Base-by-base conservation (phyloP, 2,113 vertebrate genomes). In the Silurus meridionalis region DNA sequence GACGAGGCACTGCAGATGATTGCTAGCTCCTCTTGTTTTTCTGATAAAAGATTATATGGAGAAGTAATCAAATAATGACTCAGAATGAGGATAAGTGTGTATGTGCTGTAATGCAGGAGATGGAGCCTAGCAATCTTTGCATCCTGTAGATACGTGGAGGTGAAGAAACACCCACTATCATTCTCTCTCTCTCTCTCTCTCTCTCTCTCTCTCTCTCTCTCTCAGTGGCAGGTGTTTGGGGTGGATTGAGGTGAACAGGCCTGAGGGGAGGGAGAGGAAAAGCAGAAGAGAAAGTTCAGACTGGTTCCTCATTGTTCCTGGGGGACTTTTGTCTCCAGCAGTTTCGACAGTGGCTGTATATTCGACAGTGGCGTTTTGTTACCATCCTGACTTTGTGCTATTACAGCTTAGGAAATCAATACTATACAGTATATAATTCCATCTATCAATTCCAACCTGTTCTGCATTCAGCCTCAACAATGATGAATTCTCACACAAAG, bases 171-270 rank as follows among this genome's bases (percentile, higher is more conserved):
- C n/a, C 48, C 58, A 64, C 72, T 85, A 25, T 23, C 83, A 66
- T 25, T 80, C 78, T 61, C n/a, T 79, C 28, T 48, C 60, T 64
- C 21, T 82, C 64, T 82, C 46, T 66, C 5, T 48, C 83, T n/a
- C 46, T 58, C 84, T 67, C 77, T 71, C 72, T 79, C 48, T 28
- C 74, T 67, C 71, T 58, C 23, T 82, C 52, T 85, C 64, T 58
- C 78, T 88, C 75, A 86, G 57, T 92, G 92, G 77, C 83, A 85
- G 83, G 74, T 85, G 83, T 85, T 79, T 79, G 83, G 83, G 83
- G 83, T 85, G 25, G 74, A 79, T 85, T 79, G 74, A 85, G 83
- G 83, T 85, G 74, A 85, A 85, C 74, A 28, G 25, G 83, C 83
- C 83, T 79, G 50, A 79, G 83, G 83, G 60, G 61, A 85, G 61